Evolutionary conservation across 2,797 vertebrate species (phyloP).

Genomic region (Anisognathus igniventris): DNA sequence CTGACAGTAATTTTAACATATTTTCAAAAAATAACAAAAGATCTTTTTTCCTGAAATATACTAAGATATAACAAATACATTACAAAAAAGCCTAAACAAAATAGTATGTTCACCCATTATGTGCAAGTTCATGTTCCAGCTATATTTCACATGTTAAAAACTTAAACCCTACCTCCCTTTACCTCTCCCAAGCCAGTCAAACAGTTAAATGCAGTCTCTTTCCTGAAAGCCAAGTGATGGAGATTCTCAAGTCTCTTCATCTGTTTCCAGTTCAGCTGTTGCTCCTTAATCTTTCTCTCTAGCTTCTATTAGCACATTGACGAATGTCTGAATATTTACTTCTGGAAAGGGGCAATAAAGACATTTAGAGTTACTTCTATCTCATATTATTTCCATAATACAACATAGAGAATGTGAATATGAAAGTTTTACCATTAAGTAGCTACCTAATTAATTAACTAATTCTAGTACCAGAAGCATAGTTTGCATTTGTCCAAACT

Average conservation of each 20-base stretch:
- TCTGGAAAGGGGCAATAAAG: conserved; percentile 27
- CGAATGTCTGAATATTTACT: conserved; percentile 31
- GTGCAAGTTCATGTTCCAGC: background rate
- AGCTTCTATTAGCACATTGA: conserved; percentile 34
- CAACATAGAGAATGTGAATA: background rate
- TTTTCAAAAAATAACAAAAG: background rate
- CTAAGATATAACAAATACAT: conserved; percentile 31
- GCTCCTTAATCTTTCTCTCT: conserved; percentile 39
- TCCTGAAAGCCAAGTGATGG: background rate
- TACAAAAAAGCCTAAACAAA: conserved; percentile 37
- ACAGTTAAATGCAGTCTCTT: background rate
- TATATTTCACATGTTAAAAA: background rate
- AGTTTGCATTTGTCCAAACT: background rate
- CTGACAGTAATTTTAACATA: background rate
- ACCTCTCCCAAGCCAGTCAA: background rate
- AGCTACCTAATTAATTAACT: background rate
- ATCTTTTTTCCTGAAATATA: background rate
- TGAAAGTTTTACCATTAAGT: background rate
- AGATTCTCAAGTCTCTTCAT: background rate
- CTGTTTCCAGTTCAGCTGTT: background rate
- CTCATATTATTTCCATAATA: background rate
- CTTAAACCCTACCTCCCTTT: background rate
- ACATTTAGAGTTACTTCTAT: background rate
- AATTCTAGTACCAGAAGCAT: background rate
- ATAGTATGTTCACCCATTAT: background rate